Conservation (phyloP, 2,888 invertebrate genomes). For the Zootermopsis nevadensis region DNA sequence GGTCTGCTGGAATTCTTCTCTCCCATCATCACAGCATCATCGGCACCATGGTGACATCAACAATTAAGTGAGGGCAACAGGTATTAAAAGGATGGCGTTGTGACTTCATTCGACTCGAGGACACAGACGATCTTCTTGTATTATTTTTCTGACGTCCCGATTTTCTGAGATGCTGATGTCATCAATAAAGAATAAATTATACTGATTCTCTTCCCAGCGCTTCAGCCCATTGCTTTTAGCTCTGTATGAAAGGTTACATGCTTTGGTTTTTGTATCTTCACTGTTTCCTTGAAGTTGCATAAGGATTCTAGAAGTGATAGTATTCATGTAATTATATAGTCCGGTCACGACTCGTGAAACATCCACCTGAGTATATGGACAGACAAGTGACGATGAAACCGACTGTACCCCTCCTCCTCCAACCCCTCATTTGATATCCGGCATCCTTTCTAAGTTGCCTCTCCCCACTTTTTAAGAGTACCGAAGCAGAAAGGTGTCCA, state of each 20-base stretch:
- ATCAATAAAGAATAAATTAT: constrained; percentile 25
- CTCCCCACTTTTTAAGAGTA: not conserved
- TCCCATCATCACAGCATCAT: not conserved
- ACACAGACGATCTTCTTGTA: not conserved
- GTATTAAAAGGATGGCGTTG: not conserved
- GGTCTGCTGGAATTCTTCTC: not conserved
- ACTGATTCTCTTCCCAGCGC: not conserved
- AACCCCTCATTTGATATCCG: not conserved
- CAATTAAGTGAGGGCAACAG: constrained; percentile 19
- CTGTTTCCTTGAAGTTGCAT: not conserved
- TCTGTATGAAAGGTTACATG: not conserved
- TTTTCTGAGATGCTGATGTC: not conserved
- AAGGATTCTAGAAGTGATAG: constrained; percentile 21
- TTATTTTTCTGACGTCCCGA: not conserved
- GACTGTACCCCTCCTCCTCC: not conserved
- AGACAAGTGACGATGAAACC: not conserved
- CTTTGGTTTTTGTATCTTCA: not conserved
- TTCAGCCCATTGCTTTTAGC: not conserved
- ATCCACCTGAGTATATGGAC: constrained; percentile 4
- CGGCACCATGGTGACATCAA: constrained; percentile 22
- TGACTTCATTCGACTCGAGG: constrained; percentile 24
- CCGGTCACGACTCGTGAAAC: constrained; percentile 15
- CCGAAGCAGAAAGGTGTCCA: not conserved
- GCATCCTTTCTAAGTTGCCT: not conserved
- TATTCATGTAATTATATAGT: constrained; percentile 13